Evolutionary conservation across 2,113 vertebrate species (phyloP).

Genomic region (Brachypodius melanocephalos): DNA sequence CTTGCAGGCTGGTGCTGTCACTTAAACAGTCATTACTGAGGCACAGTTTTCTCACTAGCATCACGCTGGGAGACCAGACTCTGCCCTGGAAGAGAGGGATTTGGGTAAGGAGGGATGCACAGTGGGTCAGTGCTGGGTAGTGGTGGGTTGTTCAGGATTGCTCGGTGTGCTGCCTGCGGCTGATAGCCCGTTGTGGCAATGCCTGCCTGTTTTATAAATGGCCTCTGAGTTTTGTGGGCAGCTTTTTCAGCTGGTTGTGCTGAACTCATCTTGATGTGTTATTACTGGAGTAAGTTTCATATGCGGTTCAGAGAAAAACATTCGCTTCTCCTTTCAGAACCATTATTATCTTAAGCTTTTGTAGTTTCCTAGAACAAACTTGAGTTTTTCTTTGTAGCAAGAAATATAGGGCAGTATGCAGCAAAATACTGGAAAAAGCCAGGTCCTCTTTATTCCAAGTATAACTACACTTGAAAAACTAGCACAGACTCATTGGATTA

Average conservation of each 20-base stretch:
- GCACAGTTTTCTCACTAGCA: neutral
- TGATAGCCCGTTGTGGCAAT: fast-evolving
- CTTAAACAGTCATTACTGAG: fast-evolving
- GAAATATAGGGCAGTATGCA: neutral
- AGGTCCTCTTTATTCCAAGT: neutral
- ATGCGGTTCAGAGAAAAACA: neutral
- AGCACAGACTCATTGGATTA: neutral
- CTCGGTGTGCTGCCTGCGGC: neutral
- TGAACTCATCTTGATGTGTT: neutral
- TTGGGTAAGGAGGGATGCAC: neutral
- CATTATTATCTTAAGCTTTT: neutral
- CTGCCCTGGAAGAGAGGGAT: neutral
- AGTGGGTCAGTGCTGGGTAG: fast-evolving
- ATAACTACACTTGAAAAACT: neutral
- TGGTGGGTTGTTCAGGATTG: neutral
- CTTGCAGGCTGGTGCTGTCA: neutral
- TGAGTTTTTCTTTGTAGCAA: neutral
- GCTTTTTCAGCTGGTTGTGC: neutral
- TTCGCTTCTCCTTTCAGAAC: neutral
- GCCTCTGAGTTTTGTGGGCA: neutral
- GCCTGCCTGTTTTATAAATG: neutral
- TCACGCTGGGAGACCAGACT: fast-evolving
- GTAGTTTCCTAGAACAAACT: neutral
- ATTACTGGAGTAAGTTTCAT: neutral
- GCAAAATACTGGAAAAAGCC: neutral